Evolutionary conservation across 2,797 vertebrate species (phyloP), one percentile per base, ranked within the genome.

Genomic region (Phalloptychus januarius): DNA sequence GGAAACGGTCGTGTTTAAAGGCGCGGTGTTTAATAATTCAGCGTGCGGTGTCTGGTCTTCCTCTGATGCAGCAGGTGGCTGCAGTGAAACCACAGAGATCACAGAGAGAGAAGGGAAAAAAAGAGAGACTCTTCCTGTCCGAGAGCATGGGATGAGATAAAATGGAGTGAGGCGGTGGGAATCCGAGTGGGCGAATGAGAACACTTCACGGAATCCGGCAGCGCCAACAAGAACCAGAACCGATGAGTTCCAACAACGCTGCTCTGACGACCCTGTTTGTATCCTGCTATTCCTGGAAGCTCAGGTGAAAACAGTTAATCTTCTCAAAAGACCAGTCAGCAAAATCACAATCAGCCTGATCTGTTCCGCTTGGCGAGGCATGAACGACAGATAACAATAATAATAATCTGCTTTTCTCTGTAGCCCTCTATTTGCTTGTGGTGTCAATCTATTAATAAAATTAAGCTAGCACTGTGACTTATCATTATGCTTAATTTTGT

Each of bases 51-150:
- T 85, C 86, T 87, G 86, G 79, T 75, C 76, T 44, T 79, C 38
- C 71, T 84, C 73, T 72, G 85, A 85, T 82, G 85, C 85, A 89
- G 86, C 86, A 88, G 87, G 85, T 89, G 87, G 84, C 86, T 81
- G 84, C 86, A 81, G 72, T 28, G 79, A 58, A 80, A 88, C 83
- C 77, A 36, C 4, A 70, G 50, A 79, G 71, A 86, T 81, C 82
- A 87, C 54, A 83, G 76, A 33, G 70, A 52, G 45, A 28, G 8
- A 25, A 42, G n/a, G 25, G 18, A 1, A 2, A 45, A 80, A 77
- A 20, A 63, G 33, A 83, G 42, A 11, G 18, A 13, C 65, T 74
- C 74, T 82, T 85, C 69, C 74, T 79, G 76, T 71, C 45, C 3
- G 46, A 72, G 74, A 79, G 11, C 38, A n/a, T 1, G 58, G 28